A percentile compares a stretch with the other conserved stretches of the same genome.
Conservation (phyloP, 2,797 vertebrate species). For the Sebastes miniatus region DNA sequence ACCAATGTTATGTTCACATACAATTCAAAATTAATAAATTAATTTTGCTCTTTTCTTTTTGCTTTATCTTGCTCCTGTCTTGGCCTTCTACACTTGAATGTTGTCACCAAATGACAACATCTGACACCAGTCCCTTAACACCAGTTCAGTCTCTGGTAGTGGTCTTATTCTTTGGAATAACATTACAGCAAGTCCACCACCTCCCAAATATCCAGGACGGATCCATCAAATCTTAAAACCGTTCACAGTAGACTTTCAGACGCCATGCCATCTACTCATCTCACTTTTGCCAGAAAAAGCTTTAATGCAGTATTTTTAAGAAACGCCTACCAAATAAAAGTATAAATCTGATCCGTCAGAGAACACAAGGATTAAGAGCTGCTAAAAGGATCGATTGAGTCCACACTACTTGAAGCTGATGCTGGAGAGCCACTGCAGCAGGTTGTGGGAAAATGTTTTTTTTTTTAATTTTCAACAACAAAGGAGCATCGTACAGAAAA, state of each 20-base stretch:
- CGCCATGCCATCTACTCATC: background rate
- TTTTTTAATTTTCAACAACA: slow-evolving; percentile 59
- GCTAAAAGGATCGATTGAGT: slow-evolving; percentile 51
- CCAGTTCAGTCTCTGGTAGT: slow-evolving; percentile 2
- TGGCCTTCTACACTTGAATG: slow-evolving; percentile 1
- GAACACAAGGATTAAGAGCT: slow-evolving; percentile 43
- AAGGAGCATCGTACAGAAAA: slow-evolving; percentile 68
- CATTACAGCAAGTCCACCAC: slow-evolving; percentile 19
- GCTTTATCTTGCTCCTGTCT: slow-evolving; percentile 9
- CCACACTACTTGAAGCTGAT: slow-evolving; percentile 75
- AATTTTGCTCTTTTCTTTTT: slow-evolving; percentile 75
- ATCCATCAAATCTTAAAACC: background rate
- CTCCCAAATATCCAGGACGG: slow-evolving; percentile 13
- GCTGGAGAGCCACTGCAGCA: slow-evolving; percentile 60
- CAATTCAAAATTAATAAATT: slow-evolving; percentile 84
- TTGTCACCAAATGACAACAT: slow-evolving; percentile 16
- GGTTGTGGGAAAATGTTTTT: slow-evolving; percentile 39
- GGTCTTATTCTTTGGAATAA: slow-evolving; percentile 39
- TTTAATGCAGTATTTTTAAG: slow-evolving; percentile 25
- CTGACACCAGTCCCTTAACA: background rate
- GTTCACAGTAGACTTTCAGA: background rate
- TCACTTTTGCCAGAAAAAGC: slow-evolving; percentile 9
- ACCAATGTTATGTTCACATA: slow-evolving; percentile 91
- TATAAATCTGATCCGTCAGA: slow-evolving; percentile 37
- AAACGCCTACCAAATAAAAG: slow-evolving; percentile 41